A percentile compares a stretch with the other conserved stretches of the same genome.
Conservation (phyloP, 2,113 vertebrate species). For the Isurus oxyrinchus region DNA sequence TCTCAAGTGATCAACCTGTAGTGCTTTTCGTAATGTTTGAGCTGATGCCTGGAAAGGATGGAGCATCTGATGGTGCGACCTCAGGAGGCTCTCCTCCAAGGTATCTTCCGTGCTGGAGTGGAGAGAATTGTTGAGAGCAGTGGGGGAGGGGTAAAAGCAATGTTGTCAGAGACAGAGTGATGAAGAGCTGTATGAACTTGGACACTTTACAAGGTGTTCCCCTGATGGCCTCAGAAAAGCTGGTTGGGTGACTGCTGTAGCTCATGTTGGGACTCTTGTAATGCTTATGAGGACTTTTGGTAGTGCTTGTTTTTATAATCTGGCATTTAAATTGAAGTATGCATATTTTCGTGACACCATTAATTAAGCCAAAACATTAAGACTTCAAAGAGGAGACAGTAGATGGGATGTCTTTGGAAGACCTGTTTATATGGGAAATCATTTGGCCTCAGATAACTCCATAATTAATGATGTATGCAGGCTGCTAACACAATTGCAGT, state of each 20-base stretch:
- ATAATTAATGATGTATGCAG: background rate
- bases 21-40: background rate
- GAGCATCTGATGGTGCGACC: background rate
- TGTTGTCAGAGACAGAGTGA: background rate
- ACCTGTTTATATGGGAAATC: background rate
- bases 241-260: background rate
- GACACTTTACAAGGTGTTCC: background rate
- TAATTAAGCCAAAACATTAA: background rate
- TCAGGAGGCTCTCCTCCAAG: background rate
- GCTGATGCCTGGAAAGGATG: background rate
- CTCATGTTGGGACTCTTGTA: background rate
- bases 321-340: background rate
- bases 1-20: background rate
- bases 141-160: background rate
- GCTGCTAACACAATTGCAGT: background rate
- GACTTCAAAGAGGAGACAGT: background rate
- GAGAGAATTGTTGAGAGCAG: background rate
- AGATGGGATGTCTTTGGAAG: background rate
- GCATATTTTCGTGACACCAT: background rate
- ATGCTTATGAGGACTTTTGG: background rate
- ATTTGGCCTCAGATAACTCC: background rate
- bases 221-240: background rate
- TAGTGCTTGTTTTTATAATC: background rate
- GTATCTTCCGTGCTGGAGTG: background rate
- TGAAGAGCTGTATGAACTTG: background rate